Evolutionary conservation across 2,113 vertebrate genomes (phyloP).

Genomic region (Archocentrus centrarchus): DNA sequence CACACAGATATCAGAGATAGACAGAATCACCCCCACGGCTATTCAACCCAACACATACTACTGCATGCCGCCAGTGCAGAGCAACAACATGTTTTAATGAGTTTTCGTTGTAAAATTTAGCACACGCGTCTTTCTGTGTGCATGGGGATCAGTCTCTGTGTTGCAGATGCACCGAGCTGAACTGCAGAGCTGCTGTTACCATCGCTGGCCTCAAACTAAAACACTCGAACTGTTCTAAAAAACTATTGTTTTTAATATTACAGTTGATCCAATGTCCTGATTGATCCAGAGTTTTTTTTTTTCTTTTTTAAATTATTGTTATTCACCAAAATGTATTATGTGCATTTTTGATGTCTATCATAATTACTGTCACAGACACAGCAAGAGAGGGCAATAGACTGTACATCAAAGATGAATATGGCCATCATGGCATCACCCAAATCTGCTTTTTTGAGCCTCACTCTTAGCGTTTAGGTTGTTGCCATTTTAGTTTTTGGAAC

Average conservation of each 20-base stretch:
- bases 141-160: background rate
- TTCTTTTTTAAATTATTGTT: no score
- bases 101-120: constrained; percentile 10
- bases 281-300: rapidly evolving
- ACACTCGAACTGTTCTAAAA: background rate
- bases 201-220: background rate
- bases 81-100: background rate
- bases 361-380: no score
- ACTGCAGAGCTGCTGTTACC: background rate
- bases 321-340: background rate
- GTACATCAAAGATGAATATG: no score
- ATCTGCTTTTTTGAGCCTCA: no score
- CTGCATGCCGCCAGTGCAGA: background rate
- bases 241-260: background rate
- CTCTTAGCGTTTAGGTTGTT: background rate
- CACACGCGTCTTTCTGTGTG: background rate
- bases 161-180: background rate
- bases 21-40: background rate
- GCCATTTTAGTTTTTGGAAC: background rate
- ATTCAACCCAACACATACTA: background rate
- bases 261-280: rapidly evolving
- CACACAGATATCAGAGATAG: background rate
- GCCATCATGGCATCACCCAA: no score
- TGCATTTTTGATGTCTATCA: no score
- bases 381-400: no score